These are phyloP conservation scores for Eupristina koningsbergeri DNA, from an alignment of 1,140 invertebrate species.

Conservation along the genomic window DNA sequence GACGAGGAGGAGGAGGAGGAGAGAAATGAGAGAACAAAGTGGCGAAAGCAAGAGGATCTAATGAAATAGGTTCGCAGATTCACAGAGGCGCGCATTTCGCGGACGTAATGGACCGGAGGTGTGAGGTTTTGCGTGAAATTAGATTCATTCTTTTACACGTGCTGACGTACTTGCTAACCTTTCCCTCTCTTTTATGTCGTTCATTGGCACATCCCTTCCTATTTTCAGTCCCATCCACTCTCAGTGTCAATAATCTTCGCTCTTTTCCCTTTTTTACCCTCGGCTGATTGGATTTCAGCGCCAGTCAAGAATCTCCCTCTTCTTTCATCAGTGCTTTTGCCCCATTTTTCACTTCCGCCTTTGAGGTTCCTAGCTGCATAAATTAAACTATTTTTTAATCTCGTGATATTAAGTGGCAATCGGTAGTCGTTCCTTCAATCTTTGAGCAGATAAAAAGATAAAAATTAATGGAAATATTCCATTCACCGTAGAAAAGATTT, in stretches of 20 bases:
- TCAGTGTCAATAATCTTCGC: not conserved
- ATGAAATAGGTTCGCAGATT: constrained; percentile 45
- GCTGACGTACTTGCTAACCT: constrained; percentile 9
- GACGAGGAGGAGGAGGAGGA: constrained; percentile 42
- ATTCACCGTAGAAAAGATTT: constrained; percentile 6
- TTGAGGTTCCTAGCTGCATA: not conserved
- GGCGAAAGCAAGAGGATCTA: constrained; percentile 41
- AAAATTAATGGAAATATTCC: not conserved
- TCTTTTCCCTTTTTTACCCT: constrained; percentile 44
- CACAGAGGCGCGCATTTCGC: constrained; percentile 28
- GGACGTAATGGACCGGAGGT: constrained; percentile 64
- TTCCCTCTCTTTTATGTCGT: constrained; percentile 43
- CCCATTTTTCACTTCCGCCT: constrained; percentile 13
- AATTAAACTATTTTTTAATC: constrained; percentile 21
- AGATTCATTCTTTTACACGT: constrained; percentile 64
- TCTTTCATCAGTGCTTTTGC: not conserved
- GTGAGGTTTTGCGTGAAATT: constrained; percentile 69
- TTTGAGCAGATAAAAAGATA: not conserved
- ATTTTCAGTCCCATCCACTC: constrained; percentile 38
- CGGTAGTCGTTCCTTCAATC: not conserved
- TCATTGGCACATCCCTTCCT: constrained; percentile 31
- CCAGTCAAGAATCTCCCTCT: not conserved
- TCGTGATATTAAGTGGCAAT: not conserved
- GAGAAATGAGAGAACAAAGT: constrained; percentile 25
- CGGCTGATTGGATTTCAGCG: constrained; percentile 44